Evolutionary conservation across 2,797 vertebrate species (phyloP), one percentile per base, ranked within the genome.

Genomic region (Catostomus latipinnis): DNA sequence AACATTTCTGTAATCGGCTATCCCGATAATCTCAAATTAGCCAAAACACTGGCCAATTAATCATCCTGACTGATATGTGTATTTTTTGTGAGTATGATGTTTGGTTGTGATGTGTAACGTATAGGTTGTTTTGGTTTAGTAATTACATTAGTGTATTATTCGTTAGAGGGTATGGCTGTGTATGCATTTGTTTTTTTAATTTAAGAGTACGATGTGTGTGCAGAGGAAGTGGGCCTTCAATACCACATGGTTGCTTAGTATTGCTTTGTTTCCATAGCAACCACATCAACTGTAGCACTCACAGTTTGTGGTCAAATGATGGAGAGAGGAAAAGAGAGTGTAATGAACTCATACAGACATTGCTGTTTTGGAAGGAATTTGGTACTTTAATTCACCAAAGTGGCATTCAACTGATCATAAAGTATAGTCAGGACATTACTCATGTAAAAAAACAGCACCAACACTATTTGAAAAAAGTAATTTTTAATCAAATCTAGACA

Each of bases 271-370:
- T 52, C 84, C 77, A 83, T 85, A 74, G 88, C 74, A 86, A 89
- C 91, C 13, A 0, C 65, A 72, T 90, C 84, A 89, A 91, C 91
- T 89, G 18, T 75, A 66, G 60, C 9, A 34, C 13, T 71, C 22
- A 48, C 62, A 46, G 70, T 22, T 48, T 61, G 48, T 57, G 71
- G 49, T 13, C 12, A 52, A 45, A 53, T 48, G 66, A 78, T 71
- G 65, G 54, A 8, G 6, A 11, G 50, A 12, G 66, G 45, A 53
- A 76, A 11, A 18, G 22, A 65, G 14, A 3, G 4, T 72, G 65
- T 11, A 71, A 56, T 65, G 53, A 78, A 53, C 3, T 81, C 87
- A 88, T 90, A 34, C 34, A 34, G 4, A 34, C 34, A 4, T 34
- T 34, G 34, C 34, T 34, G 34, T 34, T 34, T 34, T 34, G 34